These are phyloP conservation scores for Mycetomoellerius zeteki DNA, from an alignment of 1,140 invertebrate species.

Conservation along the genomic window DNA sequence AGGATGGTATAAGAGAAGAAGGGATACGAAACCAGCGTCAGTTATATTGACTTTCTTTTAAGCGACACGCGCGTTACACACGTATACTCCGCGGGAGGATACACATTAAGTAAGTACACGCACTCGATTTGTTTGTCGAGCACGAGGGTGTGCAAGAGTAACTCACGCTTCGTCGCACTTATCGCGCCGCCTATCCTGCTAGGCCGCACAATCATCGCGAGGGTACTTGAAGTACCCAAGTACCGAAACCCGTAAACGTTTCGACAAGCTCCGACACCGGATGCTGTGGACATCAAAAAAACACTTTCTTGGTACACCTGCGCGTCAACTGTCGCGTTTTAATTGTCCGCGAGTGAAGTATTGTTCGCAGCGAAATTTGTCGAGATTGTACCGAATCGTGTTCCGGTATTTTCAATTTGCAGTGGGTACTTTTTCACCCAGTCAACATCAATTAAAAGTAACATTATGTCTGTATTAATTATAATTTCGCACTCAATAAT, in stretches of 20 bases:
- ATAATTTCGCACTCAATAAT: too few relatives aligned
- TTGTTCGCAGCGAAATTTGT: not conserved
- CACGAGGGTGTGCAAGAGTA: constrained; percentile 12
- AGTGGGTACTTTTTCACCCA: not conserved
- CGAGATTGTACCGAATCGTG: not conserved
- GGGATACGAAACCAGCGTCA: constrained; percentile 75
- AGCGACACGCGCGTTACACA: constrained; percentile 66
- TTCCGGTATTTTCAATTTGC: not conserved
- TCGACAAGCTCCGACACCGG: constrained; percentile 1
- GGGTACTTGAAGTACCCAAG: not conserved
- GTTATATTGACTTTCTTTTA: constrained; percentile 78
- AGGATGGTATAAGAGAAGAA: constrained; percentile 78
- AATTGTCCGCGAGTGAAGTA: constrained; percentile 6
- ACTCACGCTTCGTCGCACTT: constrained; percentile 3
- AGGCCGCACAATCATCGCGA: constrained; percentile 17
- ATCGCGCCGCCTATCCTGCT: not conserved
- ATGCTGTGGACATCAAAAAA: constrained; percentile 11
- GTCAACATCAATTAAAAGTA: too few relatives aligned
- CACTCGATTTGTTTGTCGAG: constrained; percentile 22
- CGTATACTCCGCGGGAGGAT: constrained; percentile 42
- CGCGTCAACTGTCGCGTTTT: constrained; percentile 14
- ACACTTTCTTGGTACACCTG: not conserved
- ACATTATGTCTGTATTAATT: too few relatives aligned
- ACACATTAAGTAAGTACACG: constrained; percentile 61
- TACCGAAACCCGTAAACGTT: constrained; percentile 28